Percentiles rank a stretch among this genome's conserved stretches.
These are phyloP conservation scores for Salarias fasciatus DNA, from an alignment of 2,797 vertebrate genomes.

Conservation along the genomic window DNA sequence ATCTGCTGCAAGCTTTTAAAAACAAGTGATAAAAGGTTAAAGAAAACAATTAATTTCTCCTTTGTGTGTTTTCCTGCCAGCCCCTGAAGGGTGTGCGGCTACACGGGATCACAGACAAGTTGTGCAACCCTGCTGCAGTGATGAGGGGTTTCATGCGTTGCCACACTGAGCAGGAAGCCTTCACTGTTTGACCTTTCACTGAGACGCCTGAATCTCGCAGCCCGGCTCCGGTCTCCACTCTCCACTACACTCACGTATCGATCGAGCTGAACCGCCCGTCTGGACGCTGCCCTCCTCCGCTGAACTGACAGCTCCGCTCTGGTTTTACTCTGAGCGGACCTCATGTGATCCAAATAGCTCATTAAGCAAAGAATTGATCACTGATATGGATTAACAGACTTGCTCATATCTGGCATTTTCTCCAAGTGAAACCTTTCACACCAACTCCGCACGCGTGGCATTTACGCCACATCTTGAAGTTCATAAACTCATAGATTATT, in stretches of 20 bases:
- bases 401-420: conserved; percentile 56
- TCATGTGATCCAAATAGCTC: conserved; percentile 37
- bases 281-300: background rate
- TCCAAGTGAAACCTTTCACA: conserved; percentile 21
- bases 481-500: conserved; percentile 34
- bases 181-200: conserved; percentile 43
- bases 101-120: too few relatives aligned
- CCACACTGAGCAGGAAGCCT: background rate
- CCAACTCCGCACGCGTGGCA: conserved; percentile 29
- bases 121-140: background rate
- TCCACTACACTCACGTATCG: too few relatives aligned
- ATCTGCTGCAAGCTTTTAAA: background rate
- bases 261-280: too few relatives aligned
- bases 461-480: conserved; percentile 33
- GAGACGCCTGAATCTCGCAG: conserved; percentile 7
- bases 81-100: background rate
- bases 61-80: background rate
- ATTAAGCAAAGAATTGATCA: conserved; percentile 39
- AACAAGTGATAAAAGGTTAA: background rate
- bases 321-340: conserved; percentile 13
- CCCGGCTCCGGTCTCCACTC: conserved; percentile 2
- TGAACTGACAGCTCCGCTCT: conserved; percentile 16
- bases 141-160: background rate
- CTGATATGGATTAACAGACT: conserved; percentile 48
- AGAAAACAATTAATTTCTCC: background rate